A percentile compares a stretch with the other conserved stretches of the same genome.
These are phyloP conservation scores for Rousettus madagascariensis DNA, from an alignment of 2,797 vertebrate species.

Conservation along the genomic window DNA sequence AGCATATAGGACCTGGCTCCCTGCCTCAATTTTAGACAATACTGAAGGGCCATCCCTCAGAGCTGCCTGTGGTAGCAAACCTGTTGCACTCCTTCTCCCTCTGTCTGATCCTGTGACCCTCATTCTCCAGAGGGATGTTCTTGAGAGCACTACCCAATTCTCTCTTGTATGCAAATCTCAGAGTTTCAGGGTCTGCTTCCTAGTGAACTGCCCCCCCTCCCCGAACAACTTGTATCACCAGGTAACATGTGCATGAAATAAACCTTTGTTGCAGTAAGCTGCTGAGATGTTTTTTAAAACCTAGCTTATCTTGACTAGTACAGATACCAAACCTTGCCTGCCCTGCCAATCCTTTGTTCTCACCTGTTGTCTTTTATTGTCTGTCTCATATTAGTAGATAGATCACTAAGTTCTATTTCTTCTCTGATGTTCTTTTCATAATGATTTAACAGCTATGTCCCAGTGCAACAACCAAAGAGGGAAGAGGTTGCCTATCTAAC, in stretches of 20 bases:
- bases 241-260: neutral
- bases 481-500: neutral
- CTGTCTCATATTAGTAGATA: neutral
- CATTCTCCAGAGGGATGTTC: neutral
- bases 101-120: neutral
- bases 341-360: neutral
- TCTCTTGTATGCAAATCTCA: neutral
- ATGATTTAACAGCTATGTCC: neutral
- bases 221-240: neutral
- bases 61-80: neutral
- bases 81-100: neutral
- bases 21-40: neutral
- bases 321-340: neutral
- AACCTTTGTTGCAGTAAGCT: neutral
- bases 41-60: neutral
- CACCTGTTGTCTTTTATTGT: neutral
- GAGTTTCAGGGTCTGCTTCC: neutral
- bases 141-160: neutral
- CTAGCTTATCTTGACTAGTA: neutral
- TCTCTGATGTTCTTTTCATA: slow-evolving; percentile 35
- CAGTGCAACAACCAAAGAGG: neutral
- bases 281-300: neutral
- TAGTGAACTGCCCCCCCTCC: neutral
- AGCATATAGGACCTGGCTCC: neutral
- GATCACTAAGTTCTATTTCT: neutral